phyloP scores from a whole-genome alignment of 1,140 invertebrate genomes.

The Leucophenga varia region DNA sequence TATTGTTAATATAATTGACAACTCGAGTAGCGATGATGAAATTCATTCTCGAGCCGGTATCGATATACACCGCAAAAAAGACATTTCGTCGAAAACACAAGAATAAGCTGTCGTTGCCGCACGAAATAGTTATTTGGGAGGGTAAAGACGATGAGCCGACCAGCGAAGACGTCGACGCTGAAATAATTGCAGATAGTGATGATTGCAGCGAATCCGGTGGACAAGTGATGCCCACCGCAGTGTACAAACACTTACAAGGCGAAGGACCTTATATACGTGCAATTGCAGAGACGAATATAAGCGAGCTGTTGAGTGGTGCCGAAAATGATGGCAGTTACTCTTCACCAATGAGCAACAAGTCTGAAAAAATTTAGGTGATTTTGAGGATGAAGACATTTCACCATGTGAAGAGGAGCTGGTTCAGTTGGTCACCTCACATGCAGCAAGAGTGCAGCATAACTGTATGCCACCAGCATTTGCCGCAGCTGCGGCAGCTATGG shows the following conservation, averaged over 20 bases:
- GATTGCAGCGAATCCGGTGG: constrained; percentile 49
- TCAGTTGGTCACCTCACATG: constrained; percentile 40
- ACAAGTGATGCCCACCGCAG: constrained; percentile 39
- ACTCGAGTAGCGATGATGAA: constrained; percentile 52
- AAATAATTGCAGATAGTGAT: constrained; percentile 47
- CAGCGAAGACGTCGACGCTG: constrained; percentile 45
- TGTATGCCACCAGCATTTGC: constrained; percentile 45
- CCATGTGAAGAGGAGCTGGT: constrained; percentile 81
- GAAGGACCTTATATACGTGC: constrained; percentile 51
- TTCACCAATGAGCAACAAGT: constrained; percentile 87
- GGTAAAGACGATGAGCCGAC: constrained; percentile 45
- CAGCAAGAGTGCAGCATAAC: constrained; percentile 24
- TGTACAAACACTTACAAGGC: constrained; percentile 47
- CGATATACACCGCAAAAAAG: constrained; percentile 37
- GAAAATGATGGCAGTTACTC: constrained; percentile 80
- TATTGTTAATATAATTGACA: constrained; percentile 53
- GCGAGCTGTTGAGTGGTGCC: constrained; percentile 69
- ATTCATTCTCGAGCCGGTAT: constrained; percentile 33
- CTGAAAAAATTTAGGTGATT: constrained; percentile 93
- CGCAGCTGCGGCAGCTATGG: constrained; percentile 46
- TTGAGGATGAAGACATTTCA: constrained; percentile 91
- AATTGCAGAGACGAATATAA: constrained; percentile 57
- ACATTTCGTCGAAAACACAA: constrained; percentile 29
- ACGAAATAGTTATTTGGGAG: constrained; percentile 54
- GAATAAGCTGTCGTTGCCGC: constrained; percentile 35